phyloP scores from a whole-genome alignment of 2,888 invertebrate species.

The Drosophila subquinaria region DNA sequence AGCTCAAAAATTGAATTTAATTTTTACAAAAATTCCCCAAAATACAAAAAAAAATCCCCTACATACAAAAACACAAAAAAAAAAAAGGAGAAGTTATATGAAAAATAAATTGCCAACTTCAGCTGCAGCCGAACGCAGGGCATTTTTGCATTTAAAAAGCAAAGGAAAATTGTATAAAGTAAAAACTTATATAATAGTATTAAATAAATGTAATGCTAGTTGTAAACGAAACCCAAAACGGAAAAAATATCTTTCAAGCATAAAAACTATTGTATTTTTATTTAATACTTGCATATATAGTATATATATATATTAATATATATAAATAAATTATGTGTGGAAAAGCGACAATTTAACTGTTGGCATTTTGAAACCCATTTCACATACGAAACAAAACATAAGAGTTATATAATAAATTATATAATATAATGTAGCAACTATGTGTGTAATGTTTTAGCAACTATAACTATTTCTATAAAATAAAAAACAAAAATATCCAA shows the following conservation, averaged over 20 bases:
- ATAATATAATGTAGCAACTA: constrained; percentile 65
- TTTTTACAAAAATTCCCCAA: constrained; percentile 57
- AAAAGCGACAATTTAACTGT: constrained; percentile 79
- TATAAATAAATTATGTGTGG: constrained; percentile 27
- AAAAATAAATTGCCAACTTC: constrained; percentile 63
- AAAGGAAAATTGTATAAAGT: constrained; percentile 71
- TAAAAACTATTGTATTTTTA: constrained; percentile 76
- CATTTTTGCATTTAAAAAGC: constrained; percentile 73
- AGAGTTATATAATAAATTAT: constrained; percentile 51
- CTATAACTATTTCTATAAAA: constrained; percentile 76
- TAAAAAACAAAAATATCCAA: constrained; percentile 39
- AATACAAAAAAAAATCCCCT: constrained; percentile 31
- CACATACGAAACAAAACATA: constrained; percentile 76
- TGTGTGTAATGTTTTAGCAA: constrained; percentile 78
- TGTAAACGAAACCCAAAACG: constrained; percentile 46
- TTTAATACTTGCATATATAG: constrained; percentile 67
- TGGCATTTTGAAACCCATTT: constrained; percentile 76
- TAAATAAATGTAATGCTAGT: constrained; percentile 73
- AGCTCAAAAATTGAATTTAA: constrained; percentile 81
- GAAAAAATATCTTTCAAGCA: constrained; percentile 65
- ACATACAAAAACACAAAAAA: constrained; percentile 28
- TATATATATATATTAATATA: constrained; percentile 20
- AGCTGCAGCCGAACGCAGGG: constrained; percentile 64
- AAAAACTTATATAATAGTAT: constrained; percentile 72
- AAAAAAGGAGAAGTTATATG: constrained; percentile 14